These are phyloP conservation scores for Solenodon paradoxus DNA, from an alignment of 2,113 vertebrate species.

Conservation along the genomic window DNA sequence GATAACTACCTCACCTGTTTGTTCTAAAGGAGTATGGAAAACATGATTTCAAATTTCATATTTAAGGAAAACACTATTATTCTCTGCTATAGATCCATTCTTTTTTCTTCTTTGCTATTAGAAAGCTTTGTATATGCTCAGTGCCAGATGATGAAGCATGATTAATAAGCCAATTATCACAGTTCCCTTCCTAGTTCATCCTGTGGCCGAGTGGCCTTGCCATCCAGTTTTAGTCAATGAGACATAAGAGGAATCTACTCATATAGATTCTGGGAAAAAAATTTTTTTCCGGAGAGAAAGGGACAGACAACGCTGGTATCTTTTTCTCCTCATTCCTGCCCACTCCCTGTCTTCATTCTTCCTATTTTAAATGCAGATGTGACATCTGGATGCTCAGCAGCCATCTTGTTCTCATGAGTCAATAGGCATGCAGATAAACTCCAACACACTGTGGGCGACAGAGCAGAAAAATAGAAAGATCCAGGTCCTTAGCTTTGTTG, in stretches of 20 bases:
- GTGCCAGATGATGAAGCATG: background rate
- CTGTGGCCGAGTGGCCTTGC: background rate
- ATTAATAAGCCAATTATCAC: background rate
- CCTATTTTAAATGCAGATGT: background rate
- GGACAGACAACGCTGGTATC: background rate
- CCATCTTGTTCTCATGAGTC: background rate
- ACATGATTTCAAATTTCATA: background rate
- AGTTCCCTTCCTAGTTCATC: background rate
- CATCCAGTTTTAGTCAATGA: background rate
- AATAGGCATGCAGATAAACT: background rate
- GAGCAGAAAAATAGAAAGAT: background rate
- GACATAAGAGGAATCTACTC: background rate
- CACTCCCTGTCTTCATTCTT: background rate
- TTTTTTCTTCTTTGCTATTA: background rate
- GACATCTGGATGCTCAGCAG: background rate
- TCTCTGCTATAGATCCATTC: background rate
- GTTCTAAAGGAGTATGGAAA: background rate
- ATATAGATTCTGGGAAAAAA: background rate
- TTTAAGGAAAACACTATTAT: background rate
- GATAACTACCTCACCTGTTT: background rate
- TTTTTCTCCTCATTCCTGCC: background rate
- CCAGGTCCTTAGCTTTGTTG: background rate
- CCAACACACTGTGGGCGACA: background rate
- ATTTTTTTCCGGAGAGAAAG: background rate
- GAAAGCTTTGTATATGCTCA: background rate